These are phyloP conservation scores for Papilio gigon DNA, from an alignment of 2,888 invertebrate genomes.

Conservation along the genomic window DNA sequence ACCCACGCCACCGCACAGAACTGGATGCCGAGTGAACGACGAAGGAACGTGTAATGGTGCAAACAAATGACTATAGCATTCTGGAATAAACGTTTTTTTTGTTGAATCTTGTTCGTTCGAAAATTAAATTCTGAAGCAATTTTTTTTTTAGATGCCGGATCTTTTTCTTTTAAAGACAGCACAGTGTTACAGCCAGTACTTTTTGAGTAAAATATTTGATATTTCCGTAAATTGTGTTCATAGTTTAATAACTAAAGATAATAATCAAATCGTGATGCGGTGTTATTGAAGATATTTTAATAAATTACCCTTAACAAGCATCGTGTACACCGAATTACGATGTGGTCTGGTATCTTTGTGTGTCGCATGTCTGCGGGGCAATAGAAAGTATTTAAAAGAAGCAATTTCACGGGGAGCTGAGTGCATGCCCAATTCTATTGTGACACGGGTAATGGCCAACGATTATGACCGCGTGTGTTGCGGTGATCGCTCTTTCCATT, in stretches of 20 bases:
- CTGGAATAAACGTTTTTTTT: not conserved
- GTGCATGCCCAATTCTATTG: slow-evolving; percentile 78
- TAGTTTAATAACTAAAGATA: no score
- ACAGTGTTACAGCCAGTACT: no score
- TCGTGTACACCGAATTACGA: slow-evolving; percentile 11
- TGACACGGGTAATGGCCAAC: slow-evolving; percentile 68
- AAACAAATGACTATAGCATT: slow-evolving; percentile 1
- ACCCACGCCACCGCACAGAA: slow-evolving; percentile 10
- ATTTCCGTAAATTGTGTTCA: no score
- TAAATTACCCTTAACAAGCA: slow-evolving; percentile 26
- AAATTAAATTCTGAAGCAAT: no score
- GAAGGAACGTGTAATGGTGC: not conserved
- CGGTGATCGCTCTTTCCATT: slow-evolving; percentile 51
- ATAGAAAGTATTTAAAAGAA: slow-evolving; percentile 79
- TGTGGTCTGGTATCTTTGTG: not conserved
- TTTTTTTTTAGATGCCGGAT: no score
- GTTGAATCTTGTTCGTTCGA: not conserved
- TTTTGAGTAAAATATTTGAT: no score
- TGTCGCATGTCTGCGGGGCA: slow-evolving; percentile 46
- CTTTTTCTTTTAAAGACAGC: no score
- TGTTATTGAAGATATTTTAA: slow-evolving; percentile 12
- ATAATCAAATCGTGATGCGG: not conserved
- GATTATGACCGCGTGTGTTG: slow-evolving; percentile 65
- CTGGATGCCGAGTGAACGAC: slow-evolving; percentile 15
- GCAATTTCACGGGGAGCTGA: slow-evolving; percentile 77